Evolutionary conservation across 1,140 invertebrate genomes (phyloP).

Genomic region (Euschistus heros): DNA sequence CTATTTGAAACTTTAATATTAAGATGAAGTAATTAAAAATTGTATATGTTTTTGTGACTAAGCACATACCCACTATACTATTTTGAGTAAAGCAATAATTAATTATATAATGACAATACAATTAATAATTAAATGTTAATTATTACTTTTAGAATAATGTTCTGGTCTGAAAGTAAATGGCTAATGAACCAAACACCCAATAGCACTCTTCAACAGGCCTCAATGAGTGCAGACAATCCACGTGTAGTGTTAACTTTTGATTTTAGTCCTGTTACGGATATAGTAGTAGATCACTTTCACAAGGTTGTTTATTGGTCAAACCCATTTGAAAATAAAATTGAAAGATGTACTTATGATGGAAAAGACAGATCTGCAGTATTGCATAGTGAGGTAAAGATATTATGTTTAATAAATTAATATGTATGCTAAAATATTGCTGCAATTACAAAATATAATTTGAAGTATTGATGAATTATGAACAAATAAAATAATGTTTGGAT

Average conservation of each 20-base stretch:
- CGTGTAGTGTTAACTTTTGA: slow-evolving; percentile 20
- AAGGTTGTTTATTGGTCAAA: slow-evolving; percentile 31
- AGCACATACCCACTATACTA: too few species aligned
- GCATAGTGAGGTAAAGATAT: slow-evolving; percentile 20
- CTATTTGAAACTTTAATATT: too few species aligned
- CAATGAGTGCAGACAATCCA: slow-evolving; percentile 26
- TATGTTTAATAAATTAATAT: background rate
- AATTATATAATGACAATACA: background rate
- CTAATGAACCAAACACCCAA: background rate
- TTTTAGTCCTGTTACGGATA: slow-evolving; percentile 24
- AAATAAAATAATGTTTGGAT: too few species aligned
- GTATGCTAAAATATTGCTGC: background rate
- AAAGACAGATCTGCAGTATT: slow-evolving; percentile 23
- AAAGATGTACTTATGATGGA: slow-evolving; percentile 30
- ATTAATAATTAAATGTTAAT: background rate
- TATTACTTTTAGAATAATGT: slow-evolving; percentile 24
- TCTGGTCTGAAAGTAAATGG: slow-evolving; percentile 27
- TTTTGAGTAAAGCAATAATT: too few species aligned
- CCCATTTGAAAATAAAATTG: slow-evolving; percentile 25
- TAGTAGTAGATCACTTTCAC: slow-evolving; percentile 31
- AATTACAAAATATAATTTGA: slow-evolving; percentile 8
- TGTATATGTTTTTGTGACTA: too few species aligned
- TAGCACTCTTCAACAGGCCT: slow-evolving; percentile 26
- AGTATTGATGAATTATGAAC: slow-evolving; percentile 2
- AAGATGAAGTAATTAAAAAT: too few species aligned